phyloP scores from a whole-genome alignment of 2,797 vertebrate species.

The Cryptoblepharus egeriae region DNA sequence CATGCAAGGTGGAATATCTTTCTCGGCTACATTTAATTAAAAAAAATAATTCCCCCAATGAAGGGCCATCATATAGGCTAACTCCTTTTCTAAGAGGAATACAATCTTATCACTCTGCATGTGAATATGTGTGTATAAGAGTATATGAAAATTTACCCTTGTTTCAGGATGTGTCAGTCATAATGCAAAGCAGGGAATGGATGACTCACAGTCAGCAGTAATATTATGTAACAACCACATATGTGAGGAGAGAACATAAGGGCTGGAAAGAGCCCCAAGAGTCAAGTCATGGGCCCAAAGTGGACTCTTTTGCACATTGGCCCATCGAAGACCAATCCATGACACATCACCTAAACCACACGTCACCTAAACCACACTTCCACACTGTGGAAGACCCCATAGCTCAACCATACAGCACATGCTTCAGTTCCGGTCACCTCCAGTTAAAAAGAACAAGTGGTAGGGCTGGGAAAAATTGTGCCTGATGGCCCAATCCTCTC shows the following conservation, averaged over 20 bases:
- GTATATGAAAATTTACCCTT: background rate
- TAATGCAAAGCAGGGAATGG: slow-evolving; percentile 48
- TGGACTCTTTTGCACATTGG: background rate
- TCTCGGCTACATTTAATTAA: no score
- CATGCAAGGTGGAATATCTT: no score
- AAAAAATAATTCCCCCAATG: no score
- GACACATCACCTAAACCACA: background rate
- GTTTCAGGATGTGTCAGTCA: slow-evolving; percentile 1
- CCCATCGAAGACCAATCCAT: background rate
- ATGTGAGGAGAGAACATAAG: background rate
- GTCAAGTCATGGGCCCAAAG: background rate
- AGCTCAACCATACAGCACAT: background rate
- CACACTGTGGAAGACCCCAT: background rate
- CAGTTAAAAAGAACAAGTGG: no score
- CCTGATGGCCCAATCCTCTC: no score
- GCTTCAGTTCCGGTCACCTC: background rate
- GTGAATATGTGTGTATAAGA: background rate
- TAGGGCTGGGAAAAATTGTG: no score
- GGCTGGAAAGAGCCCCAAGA: background rate
- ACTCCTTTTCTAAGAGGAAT: slow-evolving; percentile 14
- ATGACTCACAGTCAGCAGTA: slow-evolving; percentile 35
- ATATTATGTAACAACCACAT: slow-evolving; percentile 35
- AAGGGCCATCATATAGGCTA: no score
- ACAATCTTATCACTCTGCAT: background rate
- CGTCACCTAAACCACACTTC: background rate